phyloP scores from a whole-genome alignment of 2,113 vertebrate genomes.

The Noturus placidus region DNA sequence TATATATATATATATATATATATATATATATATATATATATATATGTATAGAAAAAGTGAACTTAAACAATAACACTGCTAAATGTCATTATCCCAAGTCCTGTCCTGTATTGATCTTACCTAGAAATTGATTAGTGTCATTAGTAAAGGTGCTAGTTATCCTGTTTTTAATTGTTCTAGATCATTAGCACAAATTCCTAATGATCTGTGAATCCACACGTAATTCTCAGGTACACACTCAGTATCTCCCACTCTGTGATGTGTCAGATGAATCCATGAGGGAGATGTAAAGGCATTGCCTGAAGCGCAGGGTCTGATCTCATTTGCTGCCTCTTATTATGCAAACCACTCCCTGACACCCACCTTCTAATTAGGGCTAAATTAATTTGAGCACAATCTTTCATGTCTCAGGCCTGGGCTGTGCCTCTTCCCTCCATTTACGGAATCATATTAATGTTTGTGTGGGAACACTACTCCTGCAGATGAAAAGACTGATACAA shows the following conservation, averaged over 20 bases:
- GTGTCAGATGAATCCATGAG: conserved; percentile 43
- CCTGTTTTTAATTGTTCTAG: not conserved
- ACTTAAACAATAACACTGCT: not conserved
- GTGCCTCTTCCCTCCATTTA: conserved; percentile 92
- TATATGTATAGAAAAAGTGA: not conserved
- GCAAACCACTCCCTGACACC: conserved; percentile 82
- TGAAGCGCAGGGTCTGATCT: conserved; percentile 69
- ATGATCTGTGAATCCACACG: not conserved
- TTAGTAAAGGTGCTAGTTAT: not conserved
- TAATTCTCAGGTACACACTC: conserved; percentile 17
- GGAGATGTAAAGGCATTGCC: conserved; percentile 55
- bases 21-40: no score
- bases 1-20: no score
- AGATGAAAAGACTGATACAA: conserved; percentile 86
- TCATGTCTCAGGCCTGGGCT: conserved; percentile 86
- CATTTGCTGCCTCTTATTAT: conserved; percentile 81
- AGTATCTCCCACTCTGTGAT: conserved; percentile 46
- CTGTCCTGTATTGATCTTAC: not conserved
- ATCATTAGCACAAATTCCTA: not conserved
- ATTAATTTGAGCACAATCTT: conserved; percentile 92
- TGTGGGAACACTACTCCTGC: conserved; percentile 70
- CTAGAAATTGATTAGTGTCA: not conserved
- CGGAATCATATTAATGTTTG: conserved; percentile 89
- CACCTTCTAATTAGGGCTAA: conserved; percentile 83
- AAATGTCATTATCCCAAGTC: not conserved